A percentile compares a stretch with the other conserved stretches of the same genome.
phyloP scores from a whole-genome alignment of 2,888 invertebrate species.

The Auanema freiburgensis region DNA sequence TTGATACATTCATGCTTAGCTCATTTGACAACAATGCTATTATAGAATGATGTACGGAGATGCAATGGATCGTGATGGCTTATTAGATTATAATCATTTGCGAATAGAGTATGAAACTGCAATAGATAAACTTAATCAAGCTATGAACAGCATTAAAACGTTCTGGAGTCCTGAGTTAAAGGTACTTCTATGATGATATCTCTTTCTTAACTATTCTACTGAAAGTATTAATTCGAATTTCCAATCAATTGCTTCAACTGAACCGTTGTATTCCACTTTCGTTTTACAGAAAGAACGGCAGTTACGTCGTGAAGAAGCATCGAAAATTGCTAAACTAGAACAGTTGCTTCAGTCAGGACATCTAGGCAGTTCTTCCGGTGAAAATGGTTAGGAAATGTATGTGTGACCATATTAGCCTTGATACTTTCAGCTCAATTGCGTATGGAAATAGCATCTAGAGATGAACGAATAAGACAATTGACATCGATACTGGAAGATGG shows the following conservation, averaged over 20 bases:
- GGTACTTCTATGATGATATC: conserved; percentile 41
- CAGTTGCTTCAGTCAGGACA: conserved; percentile 27
- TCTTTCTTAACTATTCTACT: conserved; percentile 1
- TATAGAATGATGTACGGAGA: conserved; percentile 17
- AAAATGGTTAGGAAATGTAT: neutral
- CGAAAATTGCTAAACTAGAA: conserved; percentile 39
- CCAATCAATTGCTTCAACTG: conserved; percentile 8
- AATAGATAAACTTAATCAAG: conserved; percentile 58
- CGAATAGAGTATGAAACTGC: conserved; percentile 48
- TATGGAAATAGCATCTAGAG: conserved; percentile 33
- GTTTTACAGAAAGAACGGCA: conserved; percentile 38
- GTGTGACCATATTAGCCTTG: too few relatives aligned
- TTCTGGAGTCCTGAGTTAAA: conserved; percentile 99
- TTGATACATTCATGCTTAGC: too few relatives aligned
- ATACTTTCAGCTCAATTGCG: conserved; percentile 34
- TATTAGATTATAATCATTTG: conserved; percentile 29
- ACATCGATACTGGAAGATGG: conserved; percentile 27
- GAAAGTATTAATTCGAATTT: conserved; percentile 3
- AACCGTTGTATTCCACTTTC: conserved; percentile 2
- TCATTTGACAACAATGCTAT: conserved; percentile 1
- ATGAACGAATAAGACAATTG: conserved; percentile 40
- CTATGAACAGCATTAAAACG: conserved; percentile 98
- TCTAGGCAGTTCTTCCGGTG: conserved; percentile 3
- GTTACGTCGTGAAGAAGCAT: conserved; percentile 43
- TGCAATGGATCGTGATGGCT: conserved; percentile 18